Evolutionary conservation across 2,113 vertebrate species (phyloP), one percentile per base, ranked within the genome.

Genomic region (Pampusana beccarii): DNA sequence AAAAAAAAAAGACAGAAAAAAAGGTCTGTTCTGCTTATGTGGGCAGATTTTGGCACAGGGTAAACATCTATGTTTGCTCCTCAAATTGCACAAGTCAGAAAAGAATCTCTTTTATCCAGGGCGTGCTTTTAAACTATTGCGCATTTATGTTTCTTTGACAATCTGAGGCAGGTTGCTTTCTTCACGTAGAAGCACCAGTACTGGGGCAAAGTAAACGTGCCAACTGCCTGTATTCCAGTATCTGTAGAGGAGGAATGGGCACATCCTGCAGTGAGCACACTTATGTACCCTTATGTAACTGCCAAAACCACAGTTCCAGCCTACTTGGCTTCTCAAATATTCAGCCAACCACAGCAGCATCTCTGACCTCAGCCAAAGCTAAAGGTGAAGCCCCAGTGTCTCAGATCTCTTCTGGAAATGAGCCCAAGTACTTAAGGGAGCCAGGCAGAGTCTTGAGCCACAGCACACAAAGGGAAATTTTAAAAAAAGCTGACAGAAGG

Each of bases 11-110:
- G 86, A 82, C 62, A 62, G 69, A 42, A 74, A 29, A 44, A 61
- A 91, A 80, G 8, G 38, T 34, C 90, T 38, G 54, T 90, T 97
- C 88, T 95, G 92, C 94, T 94, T 95, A 89, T 75, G 93, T 57
- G 86, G 87, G 80, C 92, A 95, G 93, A 95, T 96, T 97, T 85
- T 93, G 89, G 82, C 92, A 92, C 60, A 38, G 50, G 17, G 72
- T 90, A 96, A 97, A 95, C 85, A 97, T 80, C 23, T 74, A 5
- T 96, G 96, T 95, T 96, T 97, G 90, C 85, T 95, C 58, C 93
- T 95, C 73, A 86, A 89, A 90, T 95, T 95, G 84, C 92, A 89
- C 79, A 94, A 92, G 67, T 88, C 79, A 36, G 69, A 80, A 73
- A 80, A 86, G 15, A 90, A 88, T 66, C 48, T 42, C 69, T 94